Percentiles rank a stretch among this genome's conserved stretches.
Evolutionary conservation across 1,140 invertebrate genomes (phyloP).

Genomic region (Psix sp.): DNA sequence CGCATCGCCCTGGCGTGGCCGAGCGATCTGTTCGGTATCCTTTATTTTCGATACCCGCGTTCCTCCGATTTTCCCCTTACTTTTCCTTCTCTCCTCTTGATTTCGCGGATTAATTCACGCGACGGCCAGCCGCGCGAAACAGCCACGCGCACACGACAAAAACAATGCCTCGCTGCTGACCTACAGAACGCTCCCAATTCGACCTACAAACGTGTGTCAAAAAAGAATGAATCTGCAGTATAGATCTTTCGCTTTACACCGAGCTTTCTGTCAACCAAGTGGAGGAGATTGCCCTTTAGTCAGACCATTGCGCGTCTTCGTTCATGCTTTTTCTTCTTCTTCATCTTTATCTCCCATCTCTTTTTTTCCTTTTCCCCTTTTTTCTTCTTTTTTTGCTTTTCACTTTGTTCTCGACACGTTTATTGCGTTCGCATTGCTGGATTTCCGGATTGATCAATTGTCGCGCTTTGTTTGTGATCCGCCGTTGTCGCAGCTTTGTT

Average conservation of each 20-base stretch:
- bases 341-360: not conserved
- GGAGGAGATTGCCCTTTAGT: conserved; percentile 39
- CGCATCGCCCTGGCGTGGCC: conserved; percentile 18
- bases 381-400: too few species aligned
- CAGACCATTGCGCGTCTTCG: conserved; percentile 11
- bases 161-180: conserved; percentile 26
- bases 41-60: conserved; percentile 17
- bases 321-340: not conserved
- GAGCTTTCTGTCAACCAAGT: conserved; percentile 14
- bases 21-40: conserved; percentile 30
- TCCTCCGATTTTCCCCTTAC: not conserved
- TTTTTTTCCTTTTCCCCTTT: not conserved
- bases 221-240: conserved; percentile 46
- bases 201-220: conserved; percentile 45
- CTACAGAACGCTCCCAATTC: conserved; percentile 17
- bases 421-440: too few species aligned
- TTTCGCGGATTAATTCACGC: not conserved
- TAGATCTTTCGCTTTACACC: conserved; percentile 17
- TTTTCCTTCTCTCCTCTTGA: not conserved
- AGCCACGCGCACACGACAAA: conserved; percentile 1
- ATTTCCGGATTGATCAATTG: too few species aligned
- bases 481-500: too few species aligned
- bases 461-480: too few species aligned
- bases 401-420: too few species aligned
- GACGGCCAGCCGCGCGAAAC: not conserved